Percentiles rank a stretch among this genome's conserved stretches.
Conservation (phyloP, 1,140 invertebrate species). For the Euura lappo region DNA sequence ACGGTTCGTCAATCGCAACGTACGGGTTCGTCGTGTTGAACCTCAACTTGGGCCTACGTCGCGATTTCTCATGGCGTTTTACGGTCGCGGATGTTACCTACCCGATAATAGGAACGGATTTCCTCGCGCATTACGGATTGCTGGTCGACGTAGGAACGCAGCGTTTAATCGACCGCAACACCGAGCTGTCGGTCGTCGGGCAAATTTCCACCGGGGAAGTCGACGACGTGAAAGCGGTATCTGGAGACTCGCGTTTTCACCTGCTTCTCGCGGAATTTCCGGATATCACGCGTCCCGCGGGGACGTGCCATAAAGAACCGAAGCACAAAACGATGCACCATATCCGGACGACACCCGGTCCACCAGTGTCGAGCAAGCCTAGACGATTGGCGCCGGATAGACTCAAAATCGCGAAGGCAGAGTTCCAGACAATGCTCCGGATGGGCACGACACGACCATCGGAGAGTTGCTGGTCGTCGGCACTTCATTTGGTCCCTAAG, state of each 20-base stretch:
- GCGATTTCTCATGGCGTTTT: constrained; percentile 30
- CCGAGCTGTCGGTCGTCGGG: constrained; percentile 13
- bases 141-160: constrained; percentile 36
- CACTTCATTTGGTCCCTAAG: no score
- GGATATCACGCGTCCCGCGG: constrained; percentile 37
- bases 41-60: constrained; percentile 28
- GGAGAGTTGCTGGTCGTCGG: no score
- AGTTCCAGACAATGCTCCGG: no score
- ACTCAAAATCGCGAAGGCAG: neutral
- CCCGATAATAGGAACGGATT: constrained; percentile 28
- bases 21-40: constrained; percentile 24
- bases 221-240: constrained; percentile 5
- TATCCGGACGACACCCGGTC: constrained; percentile 42
- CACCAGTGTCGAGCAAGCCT: constrained; percentile 42
- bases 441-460: no score
- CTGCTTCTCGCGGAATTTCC: constrained; percentile 31
- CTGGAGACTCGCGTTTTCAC: constrained; percentile 21
- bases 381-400: constrained; percentile 28
- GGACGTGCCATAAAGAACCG: neutral
- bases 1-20: constrained; percentile 30
- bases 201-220: neutral
- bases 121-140: constrained; percentile 40
- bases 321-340: constrained; percentile 30
- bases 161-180: constrained; percentile 37
- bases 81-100: constrained; percentile 21